Conservation (phyloP, 2,113 vertebrate species). For the Aegithalos caudatus region DNA sequence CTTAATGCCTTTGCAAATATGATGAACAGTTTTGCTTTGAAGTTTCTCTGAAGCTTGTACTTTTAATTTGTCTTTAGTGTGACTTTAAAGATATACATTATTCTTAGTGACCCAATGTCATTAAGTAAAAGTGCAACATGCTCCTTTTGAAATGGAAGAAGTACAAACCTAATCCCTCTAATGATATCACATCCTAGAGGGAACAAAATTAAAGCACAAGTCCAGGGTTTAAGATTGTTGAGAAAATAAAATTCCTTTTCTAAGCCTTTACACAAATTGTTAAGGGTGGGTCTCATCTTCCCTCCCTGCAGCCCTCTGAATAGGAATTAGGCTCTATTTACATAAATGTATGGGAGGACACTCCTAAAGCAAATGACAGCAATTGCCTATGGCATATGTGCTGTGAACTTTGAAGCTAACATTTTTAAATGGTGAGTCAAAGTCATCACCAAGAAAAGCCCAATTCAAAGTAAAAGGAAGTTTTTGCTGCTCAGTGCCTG, state of each 20-base stretch:
- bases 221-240: background rate
- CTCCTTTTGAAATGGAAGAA: background rate
- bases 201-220: background rate
- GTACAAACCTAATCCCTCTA: background rate
- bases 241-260: background rate
- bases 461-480: background rate
- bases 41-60: background rate
- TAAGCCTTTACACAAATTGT: background rate
- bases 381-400: background rate
- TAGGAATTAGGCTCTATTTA: background rate
- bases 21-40: background rate
- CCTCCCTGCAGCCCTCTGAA: background rate
- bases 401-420: background rate
- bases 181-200: background rate
- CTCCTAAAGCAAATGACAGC: background rate
- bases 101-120: background rate
- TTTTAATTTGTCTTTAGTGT: background rate
- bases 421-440: background rate
- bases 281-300: background rate
- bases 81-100: background rate
- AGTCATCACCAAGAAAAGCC: background rate
- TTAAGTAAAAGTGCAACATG: background rate
- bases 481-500: background rate
- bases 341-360: background rate
- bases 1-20: background rate